These are phyloP conservation scores for Ophion ventricosus DNA, from an alignment of 2,888 invertebrate genomes.

Conservation along the genomic window DNA sequence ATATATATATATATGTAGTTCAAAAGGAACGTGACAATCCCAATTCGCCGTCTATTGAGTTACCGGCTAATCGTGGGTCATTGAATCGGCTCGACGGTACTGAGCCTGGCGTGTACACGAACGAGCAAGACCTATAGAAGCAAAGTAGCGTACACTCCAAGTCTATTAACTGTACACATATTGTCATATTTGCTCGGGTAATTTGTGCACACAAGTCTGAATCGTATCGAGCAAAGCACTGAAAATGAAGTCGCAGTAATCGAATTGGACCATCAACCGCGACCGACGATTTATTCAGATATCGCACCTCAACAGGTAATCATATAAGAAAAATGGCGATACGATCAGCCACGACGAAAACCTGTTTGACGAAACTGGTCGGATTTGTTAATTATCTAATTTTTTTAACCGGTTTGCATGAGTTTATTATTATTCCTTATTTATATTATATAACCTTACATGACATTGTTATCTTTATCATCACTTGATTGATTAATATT, in stretches of 20 bases:
- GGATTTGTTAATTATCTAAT: too few species aligned
- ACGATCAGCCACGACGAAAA: too few species aligned
- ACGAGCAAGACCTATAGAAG: conserved; percentile 22
- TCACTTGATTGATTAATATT: too few species aligned
- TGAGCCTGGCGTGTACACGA: conserved; percentile 3
- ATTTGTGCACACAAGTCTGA: conserved; percentile 14
- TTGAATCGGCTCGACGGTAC: conserved; percentile 48
- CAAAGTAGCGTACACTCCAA: conserved; percentile 23
- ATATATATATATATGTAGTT: background rate
- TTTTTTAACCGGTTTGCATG: too few species aligned
- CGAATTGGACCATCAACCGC: background rate
- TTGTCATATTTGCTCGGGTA: conserved; percentile 22
- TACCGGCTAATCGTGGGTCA: conserved; percentile 52
- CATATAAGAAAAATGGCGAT: too few species aligned
- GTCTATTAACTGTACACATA: conserved; percentile 19
- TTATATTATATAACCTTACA: too few species aligned
- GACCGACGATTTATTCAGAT: background rate
- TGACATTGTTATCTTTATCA: too few species aligned
- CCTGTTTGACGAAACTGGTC: too few species aligned
- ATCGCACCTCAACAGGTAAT: background rate
- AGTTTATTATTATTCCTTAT: too few species aligned
- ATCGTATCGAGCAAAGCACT: conserved; percentile 2
- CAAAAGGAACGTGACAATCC: conserved; percentile 34
- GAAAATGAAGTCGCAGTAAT: conserved; percentile 10
- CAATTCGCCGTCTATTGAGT: conserved; percentile 53